phyloP scores from a whole-genome alignment of 2,113 vertebrate genomes.

The Catharus minimus region DNA sequence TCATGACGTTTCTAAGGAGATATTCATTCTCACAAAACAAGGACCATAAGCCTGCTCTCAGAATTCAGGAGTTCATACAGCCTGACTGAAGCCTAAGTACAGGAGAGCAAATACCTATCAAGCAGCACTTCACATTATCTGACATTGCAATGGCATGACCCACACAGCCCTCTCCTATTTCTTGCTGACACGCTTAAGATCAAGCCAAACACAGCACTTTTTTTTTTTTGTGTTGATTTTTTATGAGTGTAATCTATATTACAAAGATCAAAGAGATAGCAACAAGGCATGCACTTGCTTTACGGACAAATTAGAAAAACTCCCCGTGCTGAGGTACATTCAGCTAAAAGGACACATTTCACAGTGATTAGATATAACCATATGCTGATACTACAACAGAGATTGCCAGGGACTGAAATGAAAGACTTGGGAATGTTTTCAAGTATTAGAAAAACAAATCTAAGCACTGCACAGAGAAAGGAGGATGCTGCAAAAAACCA shows the following conservation, averaged over 20 bases:
- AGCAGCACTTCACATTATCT: neutral
- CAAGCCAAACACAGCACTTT: neutral
- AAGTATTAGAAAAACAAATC: slow-evolving; percentile 11
- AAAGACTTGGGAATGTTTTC: neutral
- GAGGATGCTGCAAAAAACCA: neutral
- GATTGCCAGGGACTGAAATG: neutral
- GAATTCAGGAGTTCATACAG: neutral
- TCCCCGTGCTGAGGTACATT: neutral
- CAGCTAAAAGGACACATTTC: neutral
- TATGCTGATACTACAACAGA: neutral
- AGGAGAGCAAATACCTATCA: neutral
- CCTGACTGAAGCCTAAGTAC: neutral
- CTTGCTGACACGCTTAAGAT: neutral
- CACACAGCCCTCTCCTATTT: slow-evolving; percentile 8
- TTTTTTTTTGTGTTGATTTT: neutral
- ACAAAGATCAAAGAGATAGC: neutral
- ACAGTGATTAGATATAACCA: neutral
- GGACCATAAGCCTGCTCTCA: neutral
- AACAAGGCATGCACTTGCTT: neutral
- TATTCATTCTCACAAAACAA: neutral
- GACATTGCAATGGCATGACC: neutral
- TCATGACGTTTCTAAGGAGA: neutral
- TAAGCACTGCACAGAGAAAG: neutral
- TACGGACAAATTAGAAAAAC: neutral
- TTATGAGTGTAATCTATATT: neutral